Percentiles rank a stretch among this genome's conserved stretches.
phyloP scores from a whole-genome alignment of 2,797 vertebrate genomes.

The Fistularia tabacaria region DNA sequence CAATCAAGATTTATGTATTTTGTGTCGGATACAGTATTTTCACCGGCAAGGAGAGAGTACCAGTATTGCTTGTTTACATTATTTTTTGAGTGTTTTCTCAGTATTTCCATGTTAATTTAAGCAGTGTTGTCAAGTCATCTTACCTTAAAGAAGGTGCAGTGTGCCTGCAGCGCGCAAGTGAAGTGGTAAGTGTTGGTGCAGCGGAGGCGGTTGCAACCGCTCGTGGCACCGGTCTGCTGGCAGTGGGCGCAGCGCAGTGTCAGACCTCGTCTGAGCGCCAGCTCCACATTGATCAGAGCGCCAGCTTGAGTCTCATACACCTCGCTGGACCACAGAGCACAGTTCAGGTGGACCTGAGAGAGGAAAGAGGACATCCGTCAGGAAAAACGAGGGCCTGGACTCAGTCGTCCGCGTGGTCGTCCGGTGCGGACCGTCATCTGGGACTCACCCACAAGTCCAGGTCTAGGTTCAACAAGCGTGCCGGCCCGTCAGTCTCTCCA shows the following conservation, averaged over 20 bases:
- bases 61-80: too few species aligned
- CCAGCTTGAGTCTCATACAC: conserved; percentile 99
- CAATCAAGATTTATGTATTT: too few species aligned
- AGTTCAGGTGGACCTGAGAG: conserved; percentile 85
- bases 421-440: neutral
- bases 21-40: too few species aligned
- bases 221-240: conserved; percentile 89
- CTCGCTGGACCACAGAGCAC: conserved; percentile 97
- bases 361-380: neutral
- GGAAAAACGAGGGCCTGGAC: too few species aligned
- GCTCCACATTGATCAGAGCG: conserved; percentile 94
- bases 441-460: conserved; percentile 91
- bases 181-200: conserved; percentile 93
- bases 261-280: conserved; percentile 86
- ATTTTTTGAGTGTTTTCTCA: too few species aligned
- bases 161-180: conserved; percentile 91
- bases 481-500: conserved; percentile 88
- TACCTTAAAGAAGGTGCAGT: conserved; percentile 97
- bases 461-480: conserved; percentile 94
- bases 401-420: neutral
- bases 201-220: conserved; percentile 83
- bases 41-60: too few species aligned
- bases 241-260: conserved; percentile 90
- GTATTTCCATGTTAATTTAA: neutral
- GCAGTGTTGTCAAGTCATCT: neutral